Conservation (phyloP, 2,113 vertebrate species). For the Piprites chloris region DNA sequence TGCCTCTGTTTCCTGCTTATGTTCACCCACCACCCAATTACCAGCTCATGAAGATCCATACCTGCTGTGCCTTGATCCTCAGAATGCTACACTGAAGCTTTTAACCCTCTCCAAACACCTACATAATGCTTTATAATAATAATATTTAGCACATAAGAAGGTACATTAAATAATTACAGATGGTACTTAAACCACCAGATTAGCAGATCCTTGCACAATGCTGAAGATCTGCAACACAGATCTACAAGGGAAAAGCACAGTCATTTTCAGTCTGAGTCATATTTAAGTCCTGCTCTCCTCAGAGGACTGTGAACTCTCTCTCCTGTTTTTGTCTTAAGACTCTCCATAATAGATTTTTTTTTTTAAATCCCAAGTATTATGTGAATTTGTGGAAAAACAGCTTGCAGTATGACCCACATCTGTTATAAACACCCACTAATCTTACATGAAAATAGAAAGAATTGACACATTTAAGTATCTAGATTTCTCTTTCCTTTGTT, state of each 20-base stretch:
- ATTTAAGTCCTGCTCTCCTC: background rate
- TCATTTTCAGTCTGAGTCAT: background rate
- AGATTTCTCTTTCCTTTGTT: background rate
- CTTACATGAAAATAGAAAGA: background rate
- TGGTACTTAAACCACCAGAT: background rate
- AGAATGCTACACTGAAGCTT: background rate
- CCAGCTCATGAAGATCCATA: background rate
- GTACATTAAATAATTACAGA: background rate
- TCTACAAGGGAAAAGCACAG: background rate
- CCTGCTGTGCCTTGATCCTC: constrained; percentile 27
- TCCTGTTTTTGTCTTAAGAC: background rate
- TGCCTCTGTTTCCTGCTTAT: background rate
- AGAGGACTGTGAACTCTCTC: background rate
- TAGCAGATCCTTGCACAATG: background rate
- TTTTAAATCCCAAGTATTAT: background rate
- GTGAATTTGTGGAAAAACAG: background rate
- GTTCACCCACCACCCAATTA: constrained; percentile 17
- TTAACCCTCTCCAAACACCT: constrained; percentile 36
- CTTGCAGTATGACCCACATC: background rate
- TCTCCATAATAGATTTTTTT: background rate
- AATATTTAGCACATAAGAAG: background rate
- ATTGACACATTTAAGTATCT: background rate
- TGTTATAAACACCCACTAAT: background rate
- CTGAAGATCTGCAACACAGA: background rate
- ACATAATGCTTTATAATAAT: background rate